Percentiles rank a stretch among this genome's conserved stretches.
Conservation (phyloP, 2,888 invertebrate species). For the Polia nebulosa region DNA sequence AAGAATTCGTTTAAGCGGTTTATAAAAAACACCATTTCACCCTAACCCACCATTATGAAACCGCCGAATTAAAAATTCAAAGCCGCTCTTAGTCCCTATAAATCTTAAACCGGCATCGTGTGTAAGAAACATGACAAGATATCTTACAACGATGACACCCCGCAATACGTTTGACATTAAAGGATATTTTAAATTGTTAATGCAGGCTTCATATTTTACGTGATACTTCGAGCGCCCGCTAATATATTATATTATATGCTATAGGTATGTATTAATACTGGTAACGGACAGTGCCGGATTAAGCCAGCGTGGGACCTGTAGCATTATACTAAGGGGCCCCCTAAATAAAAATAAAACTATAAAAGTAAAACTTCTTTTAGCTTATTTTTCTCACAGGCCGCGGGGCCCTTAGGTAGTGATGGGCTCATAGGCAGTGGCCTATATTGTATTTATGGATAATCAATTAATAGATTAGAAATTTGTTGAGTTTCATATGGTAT, state of each 20-base stretch:
- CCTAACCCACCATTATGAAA: background rate
- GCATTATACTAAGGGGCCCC: no score
- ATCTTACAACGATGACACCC: conserved; percentile 23
- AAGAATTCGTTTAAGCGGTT: no score
- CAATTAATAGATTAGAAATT: no score
- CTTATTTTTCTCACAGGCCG: no score
- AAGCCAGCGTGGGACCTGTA: no score
- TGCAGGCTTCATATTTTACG: conserved; percentile 55
- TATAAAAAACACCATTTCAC: background rate
- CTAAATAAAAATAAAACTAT: no score
- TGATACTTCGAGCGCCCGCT: conserved; percentile 52
- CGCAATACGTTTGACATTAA: conserved; percentile 45
- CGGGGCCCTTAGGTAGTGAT: no score
- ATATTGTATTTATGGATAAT: no score
- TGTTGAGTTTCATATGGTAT: no score
- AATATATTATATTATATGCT: conserved; percentile 57
- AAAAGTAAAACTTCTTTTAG: no score
- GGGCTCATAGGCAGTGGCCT: no score
- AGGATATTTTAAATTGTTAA: conserved; percentile 65
- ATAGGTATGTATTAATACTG: conserved; percentile 37
- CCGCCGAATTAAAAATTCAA: conserved; percentile 4
- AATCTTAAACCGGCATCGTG: conserved; percentile 18
- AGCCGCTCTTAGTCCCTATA: background rate
- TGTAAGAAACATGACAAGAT: conserved; percentile 20
- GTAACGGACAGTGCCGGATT: no score